Base-by-base conservation (phyloP, 2,888 invertebrate genomes). In the Amiota mariae region DNA sequence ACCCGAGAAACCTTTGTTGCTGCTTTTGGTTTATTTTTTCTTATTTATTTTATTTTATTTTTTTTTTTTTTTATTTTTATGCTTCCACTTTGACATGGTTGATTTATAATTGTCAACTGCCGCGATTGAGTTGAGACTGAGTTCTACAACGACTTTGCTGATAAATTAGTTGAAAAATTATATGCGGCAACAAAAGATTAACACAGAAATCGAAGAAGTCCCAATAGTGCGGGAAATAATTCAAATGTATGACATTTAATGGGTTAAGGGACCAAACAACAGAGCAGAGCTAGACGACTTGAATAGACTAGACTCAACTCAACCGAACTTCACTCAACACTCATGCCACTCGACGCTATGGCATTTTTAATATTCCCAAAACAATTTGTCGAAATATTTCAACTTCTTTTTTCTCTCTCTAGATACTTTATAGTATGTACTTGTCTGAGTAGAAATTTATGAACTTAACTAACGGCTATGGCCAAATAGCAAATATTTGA, bases 111-210 rank as follows among this genome's bases (percentile, higher is more conserved):
- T 78, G 80, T 81, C 78, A 78, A 73, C 78, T 76, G 76, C 36
- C 6, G 54, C 54, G 54, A n/a, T 54, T 54, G 54, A 54, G 54
- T 36, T 36, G 36, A 36, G 36, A 36, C 36, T 36, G 36, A 24
- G 24, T 57, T 57, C 15, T 57, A 57, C 10, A 6, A 18, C 18
- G 36, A 59, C 59, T 76, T 80, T 81, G 79, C 78, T 77, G 77
- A 80, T 82, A 82, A 85, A 87, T 86, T 80, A 85, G 79, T 81
- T 85, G 79, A 77, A 76, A 78, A 76, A 75, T 46, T 61, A 72
- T 59, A 46, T 36, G 71, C 57, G 20, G 20, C 59, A 20, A 36
- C 36, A 36, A 54, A 54, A 54, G 13, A 54, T n/a, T n/a, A 54
- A 71, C 54, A 3, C 73, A 61, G 15, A 10, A 57, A n/a, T 18